Percentiles rank a stretch among this genome's conserved stretches.
phyloP scores from a whole-genome alignment of 2,797 vertebrate species.

The Xenentodon cancila region DNA sequence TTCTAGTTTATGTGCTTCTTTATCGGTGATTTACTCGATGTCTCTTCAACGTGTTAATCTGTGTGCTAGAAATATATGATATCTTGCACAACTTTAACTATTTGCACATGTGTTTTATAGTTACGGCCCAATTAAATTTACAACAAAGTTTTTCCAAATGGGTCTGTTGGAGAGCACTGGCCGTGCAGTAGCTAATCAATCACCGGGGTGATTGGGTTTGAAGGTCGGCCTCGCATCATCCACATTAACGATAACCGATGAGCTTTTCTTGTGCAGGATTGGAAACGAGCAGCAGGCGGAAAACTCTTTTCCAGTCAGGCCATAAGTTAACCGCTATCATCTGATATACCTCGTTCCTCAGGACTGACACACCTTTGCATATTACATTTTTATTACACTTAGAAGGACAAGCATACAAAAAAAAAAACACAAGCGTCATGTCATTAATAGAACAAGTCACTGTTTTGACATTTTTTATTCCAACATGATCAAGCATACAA shows the following conservation, averaged over 20 bases:
- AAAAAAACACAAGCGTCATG: background rate
- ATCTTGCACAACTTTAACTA: no score
- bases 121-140: no score
- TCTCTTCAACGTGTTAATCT: no score
- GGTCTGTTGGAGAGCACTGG: no score
- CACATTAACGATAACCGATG: background rate
- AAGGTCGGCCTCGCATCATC: background rate
- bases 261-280: background rate
- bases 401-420: background rate
- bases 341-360: background rate
- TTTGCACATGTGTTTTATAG: no score
- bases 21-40: no score
- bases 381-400: background rate
- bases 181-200: no score
- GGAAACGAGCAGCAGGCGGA: background rate
- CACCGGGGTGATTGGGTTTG: no score
- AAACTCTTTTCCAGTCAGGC: background rate
- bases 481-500: constrained; percentile 46
- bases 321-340: background rate
- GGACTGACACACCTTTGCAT: no score
- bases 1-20: no score
- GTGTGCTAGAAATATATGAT: no score
- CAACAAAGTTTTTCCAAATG: no score
- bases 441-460: background rate
- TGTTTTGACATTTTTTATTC: constrained; percentile 31